Evolutionary conservation across 1,140 invertebrate species (phyloP).

Genomic region (Drosophila asahinai): DNA sequence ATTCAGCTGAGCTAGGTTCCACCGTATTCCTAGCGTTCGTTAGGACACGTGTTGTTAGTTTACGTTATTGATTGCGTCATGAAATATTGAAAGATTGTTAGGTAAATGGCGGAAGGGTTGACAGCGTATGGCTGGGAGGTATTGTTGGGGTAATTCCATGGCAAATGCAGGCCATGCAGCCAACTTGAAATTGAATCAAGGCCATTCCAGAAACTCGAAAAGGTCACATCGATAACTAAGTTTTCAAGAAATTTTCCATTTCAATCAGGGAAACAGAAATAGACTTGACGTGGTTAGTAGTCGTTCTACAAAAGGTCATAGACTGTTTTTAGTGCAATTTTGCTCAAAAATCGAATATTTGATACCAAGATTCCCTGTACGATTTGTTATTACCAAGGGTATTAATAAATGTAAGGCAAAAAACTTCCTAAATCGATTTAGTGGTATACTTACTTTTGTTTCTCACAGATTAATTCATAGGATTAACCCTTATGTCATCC

Average conservation of each 20-base stretch:
- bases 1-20: background rate
- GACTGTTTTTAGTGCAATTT: background rate
- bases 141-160: slow-evolving; percentile 20
- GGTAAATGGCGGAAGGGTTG: slow-evolving; percentile 49
- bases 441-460: no score
- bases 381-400: no score
- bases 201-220: slow-evolving; percentile 44
- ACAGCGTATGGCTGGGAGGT: slow-evolving; percentile 5
- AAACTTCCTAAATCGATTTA: no score
- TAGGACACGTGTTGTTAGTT: slow-evolving; percentile 66
- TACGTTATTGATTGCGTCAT: slow-evolving; percentile 80
- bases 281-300: slow-evolving; percentile 16
- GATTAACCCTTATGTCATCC: no score
- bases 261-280: slow-evolving; percentile 12
- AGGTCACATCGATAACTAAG: slow-evolving; percentile 33
- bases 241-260: slow-evolving; percentile 28
- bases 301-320: slow-evolving; percentile 20
- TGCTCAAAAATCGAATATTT: background rate
- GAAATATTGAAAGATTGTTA: slow-evolving; percentile 76
- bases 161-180: slow-evolving; percentile 58
- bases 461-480: no score
- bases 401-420: no score
- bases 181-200: slow-evolving; percentile 36
- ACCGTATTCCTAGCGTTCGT: slow-evolving; percentile 15
- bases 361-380: no score